Evolutionary conservation across 2,113 vertebrate species (phyloP), one percentile per base, ranked within the genome.

Genomic region (Ceyx melanurus): DNA sequence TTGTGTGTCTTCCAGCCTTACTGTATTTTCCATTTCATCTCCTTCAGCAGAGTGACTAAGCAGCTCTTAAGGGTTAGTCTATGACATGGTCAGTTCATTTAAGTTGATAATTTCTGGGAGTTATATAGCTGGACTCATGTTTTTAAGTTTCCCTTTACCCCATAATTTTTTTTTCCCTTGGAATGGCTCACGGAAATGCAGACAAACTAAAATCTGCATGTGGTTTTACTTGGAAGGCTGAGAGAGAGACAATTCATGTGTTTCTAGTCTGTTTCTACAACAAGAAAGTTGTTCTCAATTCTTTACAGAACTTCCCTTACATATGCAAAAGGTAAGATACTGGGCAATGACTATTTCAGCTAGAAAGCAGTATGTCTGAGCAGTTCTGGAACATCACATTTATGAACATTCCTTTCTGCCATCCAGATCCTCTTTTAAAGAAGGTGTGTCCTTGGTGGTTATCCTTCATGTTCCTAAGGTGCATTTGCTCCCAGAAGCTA

Each of bases 201-300:
- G 22, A 57, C 60, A 54, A 80, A 76, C 51, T 84, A 84, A 76
- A 84, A 75, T 81, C 86, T 82, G 72, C 60, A 26, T 82, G 85
- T 84, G 85, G 65, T 84, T 87, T 82, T 64, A 74, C 61, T 92
- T 92, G 85, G 92, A 87, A 94, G 33, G 37, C 31, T 78, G 78
- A 89, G 46, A 2, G 2, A 74, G 28, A 43, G 72, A 65, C 4
- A 54, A 57, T 74, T 84, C 70, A 9, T 62, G 48, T 70, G 74
- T 71, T 86, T 68, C 37, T 71, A 62, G 73, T 23, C 85, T 70
- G 95, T 67, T 88, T 82, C 72, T 89, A 37, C 79, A 91, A 67
- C 29, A 76, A 53, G 67, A 83, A 76, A 51, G 35, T 56, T 66
- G 35, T 83, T 76, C 50, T 82, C 62, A 70, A 42, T 74, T 81